phyloP scores from a whole-genome alignment of 1,140 invertebrate genomes.

The Drosophila repletoides region DNA sequence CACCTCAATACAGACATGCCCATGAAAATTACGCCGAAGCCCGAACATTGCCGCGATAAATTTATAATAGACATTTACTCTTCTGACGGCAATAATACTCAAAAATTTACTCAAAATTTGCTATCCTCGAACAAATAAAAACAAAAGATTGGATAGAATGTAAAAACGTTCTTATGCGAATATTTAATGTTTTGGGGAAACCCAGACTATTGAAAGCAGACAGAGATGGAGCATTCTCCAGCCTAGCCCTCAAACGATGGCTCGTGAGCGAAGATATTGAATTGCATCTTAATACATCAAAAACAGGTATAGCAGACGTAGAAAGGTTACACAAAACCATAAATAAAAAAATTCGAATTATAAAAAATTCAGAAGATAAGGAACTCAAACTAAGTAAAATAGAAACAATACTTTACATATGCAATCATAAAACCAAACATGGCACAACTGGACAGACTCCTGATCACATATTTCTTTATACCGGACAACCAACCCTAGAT shows the following conservation, averaged over 20 bases:
- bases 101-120: not conserved
- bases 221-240: slow-evolving; percentile 8
- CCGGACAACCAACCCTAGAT: too few relatives aligned
- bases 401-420: too few relatives aligned
- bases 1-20: not conserved
- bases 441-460: too few relatives aligned
- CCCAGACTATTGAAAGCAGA: slow-evolving; percentile 3
- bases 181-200: too few relatives aligned
- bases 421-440: too few relatives aligned
- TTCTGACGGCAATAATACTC: not conserved
- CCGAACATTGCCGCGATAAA: not conserved
- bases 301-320: slow-evolving; percentile 17
- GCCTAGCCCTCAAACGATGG: slow-evolving; percentile 9
- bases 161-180: slow-evolving; percentile 2
- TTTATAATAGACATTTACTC: slow-evolving; percentile 1
- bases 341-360: slow-evolving; percentile 25
- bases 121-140: not conserved
- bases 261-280: slow-evolving; percentile 3
- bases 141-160: slow-evolving; percentile 2
- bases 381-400: too few relatives aligned
- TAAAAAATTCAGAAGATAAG: too few relatives aligned
- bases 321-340: slow-evolving; percentile 20
- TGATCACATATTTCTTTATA: too few relatives aligned
- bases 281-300: slow-evolving; percentile 5
- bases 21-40: not conserved